These are phyloP conservation scores for Gryllus bimaculatus DNA, from an alignment of 1,140 invertebrate genomes.

Conservation along the genomic window DNA sequence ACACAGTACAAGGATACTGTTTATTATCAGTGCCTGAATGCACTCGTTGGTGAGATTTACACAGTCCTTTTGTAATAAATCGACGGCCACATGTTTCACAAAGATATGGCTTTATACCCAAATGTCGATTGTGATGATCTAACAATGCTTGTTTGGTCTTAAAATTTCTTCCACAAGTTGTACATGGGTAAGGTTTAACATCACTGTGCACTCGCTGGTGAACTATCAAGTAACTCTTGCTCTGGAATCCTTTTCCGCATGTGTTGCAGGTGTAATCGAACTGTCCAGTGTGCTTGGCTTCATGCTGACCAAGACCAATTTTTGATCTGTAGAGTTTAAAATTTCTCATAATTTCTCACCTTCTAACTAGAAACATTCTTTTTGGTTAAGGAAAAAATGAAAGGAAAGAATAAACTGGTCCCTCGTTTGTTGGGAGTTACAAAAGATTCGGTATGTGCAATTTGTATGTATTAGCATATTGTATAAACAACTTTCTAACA, in stretches of 20 bases:
- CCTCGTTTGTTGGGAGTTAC: slow-evolving; percentile 94
- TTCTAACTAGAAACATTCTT: slow-evolving; percentile 68
- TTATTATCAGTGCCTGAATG: slow-evolving; percentile 56
- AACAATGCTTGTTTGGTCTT: slow-evolving; percentile 63
- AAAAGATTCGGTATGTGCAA: slow-evolving; percentile 70
- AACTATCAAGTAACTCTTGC: slow-evolving; percentile 58
- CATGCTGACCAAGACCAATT: slow-evolving; percentile 57
- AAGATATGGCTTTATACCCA: slow-evolving; percentile 69
- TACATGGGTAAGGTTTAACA: slow-evolving; percentile 48
- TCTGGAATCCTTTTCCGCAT: slow-evolving; percentile 62
- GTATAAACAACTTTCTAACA: not conserved
- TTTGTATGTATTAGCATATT: slow-evolving; percentile 32
- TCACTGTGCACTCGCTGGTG: slow-evolving; percentile 60
- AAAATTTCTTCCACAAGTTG: slow-evolving; percentile 53
- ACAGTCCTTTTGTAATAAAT: slow-evolving; percentile 70
- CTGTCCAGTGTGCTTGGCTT: slow-evolving; percentile 52
- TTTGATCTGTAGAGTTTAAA: slow-evolving; percentile 36
- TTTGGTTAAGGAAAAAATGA: slow-evolving; percentile 98
- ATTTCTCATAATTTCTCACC: not conserved
- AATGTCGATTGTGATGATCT: slow-evolving; percentile 72
- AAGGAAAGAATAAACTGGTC: slow-evolving; percentile 95
- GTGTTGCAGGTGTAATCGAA: slow-evolving; percentile 57
- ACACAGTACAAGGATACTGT: slow-evolving; percentile 55
- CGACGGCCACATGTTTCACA: slow-evolving; percentile 67
- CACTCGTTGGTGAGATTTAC: slow-evolving; percentile 59